phyloP scores from a whole-genome alignment of 2,797 vertebrate species.

The Diceros bicornis region DNA sequence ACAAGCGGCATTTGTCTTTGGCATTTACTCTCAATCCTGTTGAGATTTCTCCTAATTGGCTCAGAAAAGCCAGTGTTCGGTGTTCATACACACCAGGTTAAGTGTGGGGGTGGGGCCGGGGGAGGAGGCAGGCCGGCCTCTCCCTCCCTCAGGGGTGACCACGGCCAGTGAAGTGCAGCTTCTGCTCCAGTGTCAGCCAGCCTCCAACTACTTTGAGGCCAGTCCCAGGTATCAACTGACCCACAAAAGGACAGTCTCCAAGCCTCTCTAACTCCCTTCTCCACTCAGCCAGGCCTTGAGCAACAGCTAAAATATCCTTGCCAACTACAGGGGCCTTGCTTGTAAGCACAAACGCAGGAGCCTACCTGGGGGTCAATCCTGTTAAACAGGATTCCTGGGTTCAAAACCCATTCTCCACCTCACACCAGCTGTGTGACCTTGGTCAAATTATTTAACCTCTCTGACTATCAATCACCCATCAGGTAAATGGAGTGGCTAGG shows the following conservation, averaged over 20 bases:
- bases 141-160: neutral
- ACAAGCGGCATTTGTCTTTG: neutral
- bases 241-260: fast-evolving
- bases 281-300: neutral
- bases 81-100: no score
- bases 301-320: neutral
- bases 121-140: neutral
- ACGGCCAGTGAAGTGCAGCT: neutral
- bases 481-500: neutral
- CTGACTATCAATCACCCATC: neutral
- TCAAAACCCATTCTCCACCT: neutral
- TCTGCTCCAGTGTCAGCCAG: neutral
- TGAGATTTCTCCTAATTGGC: neutral
- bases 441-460: neutral
- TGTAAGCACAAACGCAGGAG: neutral
- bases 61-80: neutral
- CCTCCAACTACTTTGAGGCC: neutral
- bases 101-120: neutral
- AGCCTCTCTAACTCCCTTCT: neutral
- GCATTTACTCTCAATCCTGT: neutral
- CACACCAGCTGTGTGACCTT: neutral
- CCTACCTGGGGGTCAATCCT: neutral
- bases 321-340: neutral
- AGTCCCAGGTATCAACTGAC: neutral
- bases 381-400: neutral